Evolutionary conservation across 2,113 vertebrate genomes (phyloP), one percentile per base, ranked within the genome.

Genomic region (Parotia lawesii): DNA sequence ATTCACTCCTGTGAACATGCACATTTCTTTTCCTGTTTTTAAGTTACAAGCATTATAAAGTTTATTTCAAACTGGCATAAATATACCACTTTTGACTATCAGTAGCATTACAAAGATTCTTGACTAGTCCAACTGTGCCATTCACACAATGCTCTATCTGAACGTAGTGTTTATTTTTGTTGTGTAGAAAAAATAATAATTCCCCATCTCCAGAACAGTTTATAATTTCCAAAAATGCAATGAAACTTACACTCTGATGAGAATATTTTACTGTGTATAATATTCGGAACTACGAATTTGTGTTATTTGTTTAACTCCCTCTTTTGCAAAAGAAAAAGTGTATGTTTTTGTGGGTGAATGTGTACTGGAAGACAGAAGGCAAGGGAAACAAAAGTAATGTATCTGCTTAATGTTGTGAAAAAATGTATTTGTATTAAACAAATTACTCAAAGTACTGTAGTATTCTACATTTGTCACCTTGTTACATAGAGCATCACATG

Each of bases 361-460:
- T 97, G 90, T 97, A 95, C 75, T 95, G 95, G 93, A 97, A 95
- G 96, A 93, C 79, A 93, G 96, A 96, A 90, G 95, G 81, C 54
- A 97, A 94, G 92, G 89, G 95, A 82, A 96, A 96, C 66, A 96
- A 95, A 96, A 95, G 62, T 96, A 97, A 95, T 96, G 96, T 95
- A 97, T 96, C 69, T 96, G 92, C 95, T 97, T 92, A 96, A 78
- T 96, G 96, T 98, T 98, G 98, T 98, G 97, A 89, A 97, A 97
- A 96, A 96, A 97, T 97, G 98, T 98, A 97, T 97, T 97, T 97
- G 96, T 97, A 98, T 98, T 98, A 98, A 98, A 98, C 93, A 94
- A 95, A 96, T 96, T 90, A 97, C 65, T 65, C 53, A 85, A 96
- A 94, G 42, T 73, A 72, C 81, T 89, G 66, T 54, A 87, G 75